phyloP scores from a whole-genome alignment of 2,113 vertebrate species.

The Procavia capensis region DNA sequence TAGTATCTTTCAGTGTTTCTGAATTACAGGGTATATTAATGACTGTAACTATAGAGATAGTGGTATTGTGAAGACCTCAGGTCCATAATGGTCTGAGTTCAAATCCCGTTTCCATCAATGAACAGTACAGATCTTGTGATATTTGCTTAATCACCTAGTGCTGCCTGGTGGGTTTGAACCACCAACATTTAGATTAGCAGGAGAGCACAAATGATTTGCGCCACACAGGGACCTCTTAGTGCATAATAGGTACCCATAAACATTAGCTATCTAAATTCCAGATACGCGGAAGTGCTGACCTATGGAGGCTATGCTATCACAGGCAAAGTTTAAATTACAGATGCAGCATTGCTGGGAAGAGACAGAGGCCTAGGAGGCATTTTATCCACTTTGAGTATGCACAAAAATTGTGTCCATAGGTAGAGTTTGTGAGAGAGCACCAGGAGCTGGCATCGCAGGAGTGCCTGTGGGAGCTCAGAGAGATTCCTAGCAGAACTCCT shows the following conservation, averaged over 20 bases:
- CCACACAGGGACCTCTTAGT: neutral
- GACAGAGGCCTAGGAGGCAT: neutral
- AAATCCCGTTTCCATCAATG: neutral
- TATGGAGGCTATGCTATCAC: neutral
- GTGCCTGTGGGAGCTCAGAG: neutral
- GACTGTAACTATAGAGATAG: neutral
- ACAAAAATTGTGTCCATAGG: neutral
- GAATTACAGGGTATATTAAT: neutral
- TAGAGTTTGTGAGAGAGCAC: neutral
- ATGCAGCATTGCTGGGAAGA: neutral
- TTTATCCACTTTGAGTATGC: neutral
- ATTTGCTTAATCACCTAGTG: neutral
- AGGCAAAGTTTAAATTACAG: neutral
- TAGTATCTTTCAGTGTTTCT: neutral
- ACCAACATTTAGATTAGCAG: neutral
- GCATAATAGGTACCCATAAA: neutral
- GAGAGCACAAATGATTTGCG: neutral
- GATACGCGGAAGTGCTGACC: neutral
- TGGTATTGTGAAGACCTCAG: neutral
- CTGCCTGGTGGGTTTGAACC: neutral
- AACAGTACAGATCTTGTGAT: neutral
- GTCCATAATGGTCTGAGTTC: neutral
- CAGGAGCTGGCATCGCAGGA: neutral
- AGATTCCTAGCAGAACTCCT: neutral
- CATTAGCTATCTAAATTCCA: neutral